Conservation (phyloP, 1,140 invertebrate genomes). For the Tyrophagus putrescentiae region DNA sequence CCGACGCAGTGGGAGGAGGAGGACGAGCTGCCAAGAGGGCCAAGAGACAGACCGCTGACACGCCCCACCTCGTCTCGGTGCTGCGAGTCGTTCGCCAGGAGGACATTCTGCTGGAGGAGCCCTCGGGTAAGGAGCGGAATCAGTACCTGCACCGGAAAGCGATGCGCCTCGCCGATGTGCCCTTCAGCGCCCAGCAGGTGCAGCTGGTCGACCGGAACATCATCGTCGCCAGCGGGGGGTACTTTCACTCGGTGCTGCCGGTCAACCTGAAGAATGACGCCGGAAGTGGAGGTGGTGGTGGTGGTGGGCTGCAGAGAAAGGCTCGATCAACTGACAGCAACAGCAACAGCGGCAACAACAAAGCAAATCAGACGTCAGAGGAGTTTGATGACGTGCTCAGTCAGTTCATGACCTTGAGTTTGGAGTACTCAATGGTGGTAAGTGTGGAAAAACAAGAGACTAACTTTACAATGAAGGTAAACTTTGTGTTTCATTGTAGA, state of each 20-base stretch:
- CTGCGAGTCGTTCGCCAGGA: not conserved
- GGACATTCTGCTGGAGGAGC: not conserved
- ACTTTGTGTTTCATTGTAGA: not conserved
- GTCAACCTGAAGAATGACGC: no score
- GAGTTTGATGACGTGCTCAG: not conserved
- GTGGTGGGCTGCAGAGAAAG: no score
- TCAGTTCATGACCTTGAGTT: not conserved
- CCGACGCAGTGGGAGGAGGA: not conserved
- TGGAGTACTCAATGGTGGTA: conserved; percentile 15
- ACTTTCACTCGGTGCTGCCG: conserved; percentile 4
- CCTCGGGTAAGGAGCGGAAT: not conserved
- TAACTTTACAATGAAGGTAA: not conserved
- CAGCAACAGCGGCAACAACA: not conserved
- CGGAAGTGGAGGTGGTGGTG: no score
- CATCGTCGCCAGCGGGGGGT: conserved; percentile 5
- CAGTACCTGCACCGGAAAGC: not conserved
- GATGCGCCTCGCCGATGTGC: not conserved
- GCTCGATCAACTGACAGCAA: not conserved
- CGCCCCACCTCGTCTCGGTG: conserved; percentile 3
- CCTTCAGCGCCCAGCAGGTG: not conserved
- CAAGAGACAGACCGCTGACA: not conserved
- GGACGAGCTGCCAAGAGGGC: not conserved
- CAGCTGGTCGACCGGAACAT: not conserved
- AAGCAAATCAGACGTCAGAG: not conserved
- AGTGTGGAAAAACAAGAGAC: not conserved